Percentiles rank a stretch among this genome's conserved stretches.
Conservation (phyloP, 2,113 vertebrate species). For the Balaenoptera acutorostrata region DNA sequence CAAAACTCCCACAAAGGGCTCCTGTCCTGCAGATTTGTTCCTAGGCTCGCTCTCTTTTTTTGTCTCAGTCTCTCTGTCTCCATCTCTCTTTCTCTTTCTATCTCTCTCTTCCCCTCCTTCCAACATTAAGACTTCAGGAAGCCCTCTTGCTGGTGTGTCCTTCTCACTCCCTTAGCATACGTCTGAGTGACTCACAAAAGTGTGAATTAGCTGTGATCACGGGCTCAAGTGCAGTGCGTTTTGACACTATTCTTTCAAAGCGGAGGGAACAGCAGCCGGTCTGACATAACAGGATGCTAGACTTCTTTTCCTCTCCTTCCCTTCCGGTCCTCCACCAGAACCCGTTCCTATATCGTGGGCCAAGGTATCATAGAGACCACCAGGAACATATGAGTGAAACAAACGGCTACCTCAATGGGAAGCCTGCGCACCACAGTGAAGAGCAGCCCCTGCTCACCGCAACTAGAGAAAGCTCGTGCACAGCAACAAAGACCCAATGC, state of each 20-base stretch:
- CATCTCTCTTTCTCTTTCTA: neutral
- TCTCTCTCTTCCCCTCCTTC: neutral
- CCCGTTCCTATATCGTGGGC: neutral
- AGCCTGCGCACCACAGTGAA: too few relatives aligned
- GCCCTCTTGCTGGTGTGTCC: neutral
- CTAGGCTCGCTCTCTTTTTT: fast-evolving
- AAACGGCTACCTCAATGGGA: too few relatives aligned
- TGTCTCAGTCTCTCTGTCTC: neutral
- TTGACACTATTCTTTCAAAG: neutral
- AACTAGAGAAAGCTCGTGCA: too few relatives aligned
- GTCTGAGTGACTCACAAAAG: neutral
- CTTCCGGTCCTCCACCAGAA: neutral
- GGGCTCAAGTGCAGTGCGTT: neutral
- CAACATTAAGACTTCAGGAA: neutral
- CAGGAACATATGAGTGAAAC: neutral
- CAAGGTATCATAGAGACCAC: neutral
- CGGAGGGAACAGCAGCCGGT: neutral
- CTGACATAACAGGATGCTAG: neutral
- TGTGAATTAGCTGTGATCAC: neutral
- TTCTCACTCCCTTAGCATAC: neutral
- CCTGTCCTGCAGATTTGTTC: neutral
- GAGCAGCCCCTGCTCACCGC: too few relatives aligned
- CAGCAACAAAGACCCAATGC: too few relatives aligned
- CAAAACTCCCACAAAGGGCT: neutral
- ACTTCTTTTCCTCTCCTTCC: neutral